Evolutionary conservation across 2,888 invertebrate genomes (phyloP), one percentile per base, ranked within the genome.

Genomic region (Scaptomyza flava): DNA sequence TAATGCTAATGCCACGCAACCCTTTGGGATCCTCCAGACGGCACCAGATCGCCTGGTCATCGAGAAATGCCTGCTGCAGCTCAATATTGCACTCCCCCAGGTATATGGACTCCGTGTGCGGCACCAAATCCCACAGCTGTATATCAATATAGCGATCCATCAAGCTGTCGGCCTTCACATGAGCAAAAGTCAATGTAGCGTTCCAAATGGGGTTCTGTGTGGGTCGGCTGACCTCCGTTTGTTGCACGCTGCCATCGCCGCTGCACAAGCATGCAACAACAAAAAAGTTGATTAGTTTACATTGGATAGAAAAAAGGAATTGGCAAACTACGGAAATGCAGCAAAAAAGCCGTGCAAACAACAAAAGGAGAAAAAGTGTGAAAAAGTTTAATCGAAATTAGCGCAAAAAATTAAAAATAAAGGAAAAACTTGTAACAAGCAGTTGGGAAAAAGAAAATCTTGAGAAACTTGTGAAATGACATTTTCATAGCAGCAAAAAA

Each of bases 141-240:
- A 98, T 95, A 89, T 98, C 97, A 57, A 98, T 93, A 8, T 95
- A 95, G 62, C 96, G 94, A 64, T 96, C 96, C 92, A 96, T 95
- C 47, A 98, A 93, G 84, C 95, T 94, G 73, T 97, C 96, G 0
- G 95, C 96, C 36, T 95, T 95, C 14, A 97, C 95, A 36, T 95
- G 95, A 2, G 95, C 94, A 90, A 98, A 97, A 62, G 96, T 96
- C 33, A 98, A 93, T 20, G 97, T 98, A 17, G 97, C 97, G 91
- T 98, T 98, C 98, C 98, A 98, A 58, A 97, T 96, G 2, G 98
- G 98, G 91, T 96, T 96, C 90, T 96, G 96, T 0, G 96, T 96
- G 12, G 96, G 96, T 60, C 96, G 96, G 1, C 97, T 96, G 14
- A 97, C 95, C 90, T 96, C 96, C 1, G 97, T 97, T 91, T 96